Evolutionary conservation across 2,113 vertebrate genomes (phyloP).

Genomic region (Ctenomys sociabilis): DNA sequence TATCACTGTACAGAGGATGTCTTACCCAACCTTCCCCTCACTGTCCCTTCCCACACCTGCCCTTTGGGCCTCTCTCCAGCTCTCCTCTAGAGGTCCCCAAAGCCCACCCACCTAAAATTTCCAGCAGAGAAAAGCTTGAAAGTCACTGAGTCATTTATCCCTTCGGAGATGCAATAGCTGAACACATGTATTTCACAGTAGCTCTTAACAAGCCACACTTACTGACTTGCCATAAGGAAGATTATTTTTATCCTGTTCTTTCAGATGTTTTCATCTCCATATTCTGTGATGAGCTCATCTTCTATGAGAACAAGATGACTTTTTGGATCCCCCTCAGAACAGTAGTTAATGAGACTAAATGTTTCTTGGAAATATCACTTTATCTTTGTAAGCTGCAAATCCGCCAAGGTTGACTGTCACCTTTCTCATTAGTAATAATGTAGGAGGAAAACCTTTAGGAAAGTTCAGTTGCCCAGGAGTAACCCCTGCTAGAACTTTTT

Average conservation of each 20-base stretch:
- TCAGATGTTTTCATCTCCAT: slow-evolving; percentile 52
- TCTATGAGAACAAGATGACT: slow-evolving; percentile 55
- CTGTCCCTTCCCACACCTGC: not conserved
- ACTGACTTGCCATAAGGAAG: slow-evolving; percentile 57
- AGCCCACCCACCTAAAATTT: not conserved
- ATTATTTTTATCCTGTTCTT: slow-evolving; percentile 73
- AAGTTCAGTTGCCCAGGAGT: not conserved
- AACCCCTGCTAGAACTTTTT: not conserved
- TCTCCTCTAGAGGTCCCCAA: not conserved
- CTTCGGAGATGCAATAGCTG: not conserved
- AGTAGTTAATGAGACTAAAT: slow-evolving; percentile 56
- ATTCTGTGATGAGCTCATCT: slow-evolving; percentile 68
- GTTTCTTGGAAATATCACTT: slow-evolving; percentile 58
- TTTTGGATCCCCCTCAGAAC: slow-evolving; percentile 45
- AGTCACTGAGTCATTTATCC: slow-evolving; percentile 42
- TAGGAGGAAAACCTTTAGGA: not conserved
- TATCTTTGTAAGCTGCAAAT: slow-evolving; percentile 22
- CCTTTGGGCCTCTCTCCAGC: not conserved
- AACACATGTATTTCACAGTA: slow-evolving; percentile 42
- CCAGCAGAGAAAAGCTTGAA: not conserved
- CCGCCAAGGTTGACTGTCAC: not conserved
- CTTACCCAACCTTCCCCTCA: not conserved
- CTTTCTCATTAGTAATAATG: not conserved
- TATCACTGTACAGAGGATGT: not conserved
- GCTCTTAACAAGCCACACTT: slow-evolving; percentile 50